Evolutionary conservation across 1,140 invertebrate genomes (phyloP), one percentile per base, ranked within the genome.

Genomic region (Anthonomus grandis): DNA sequence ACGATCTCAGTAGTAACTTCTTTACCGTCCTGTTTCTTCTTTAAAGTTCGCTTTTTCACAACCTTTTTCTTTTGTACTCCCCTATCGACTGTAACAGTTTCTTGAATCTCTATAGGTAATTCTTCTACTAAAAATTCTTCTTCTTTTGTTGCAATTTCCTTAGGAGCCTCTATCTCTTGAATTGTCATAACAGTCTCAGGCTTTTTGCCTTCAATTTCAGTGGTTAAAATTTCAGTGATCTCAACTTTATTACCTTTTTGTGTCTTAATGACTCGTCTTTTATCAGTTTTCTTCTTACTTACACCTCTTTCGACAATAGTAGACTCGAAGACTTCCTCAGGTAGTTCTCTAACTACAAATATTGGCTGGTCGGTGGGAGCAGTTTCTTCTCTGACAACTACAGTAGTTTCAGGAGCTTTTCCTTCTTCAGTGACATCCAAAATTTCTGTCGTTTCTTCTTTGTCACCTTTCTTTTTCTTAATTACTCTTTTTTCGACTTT

Each of bases 151-250:
- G 68, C 63, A 55, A 62, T 65, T n/a, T 60, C 46, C 68, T 73
- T 54, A 5, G 49, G 56, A 24, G 73, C 56, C 56, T 74, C 68
- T 57, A 78, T 71, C 31, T 63, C 22, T 59, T 64, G 31, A 71
- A 67, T 50, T 6, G 55, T 68, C n/a, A 72, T 66, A 17, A 57
- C 64, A 10, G 56, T 61, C 59, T 58, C 64, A 13, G 71, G 69
- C 38, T 68, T 55, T 64, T 76, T 70, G 19, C 73, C 72, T 55
- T 77, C 73, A 64, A 76, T 72, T 38, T 70, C 61, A 10, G 61
- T 47, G n/a, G 77, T 76, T 23, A 75, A 72, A 56, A 76, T 74
- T 68, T 78, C 74, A 3, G 71, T 75, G 2, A 72, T 67, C 65
- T 78, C 70, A 57, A 76, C 60, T 58, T 74, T 76, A 8, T 64